A percentile compares a stretch with the other conserved stretches of the same genome.
Conservation (phyloP, 2,888 invertebrate genomes). For the Terebella lapidaria region DNA sequence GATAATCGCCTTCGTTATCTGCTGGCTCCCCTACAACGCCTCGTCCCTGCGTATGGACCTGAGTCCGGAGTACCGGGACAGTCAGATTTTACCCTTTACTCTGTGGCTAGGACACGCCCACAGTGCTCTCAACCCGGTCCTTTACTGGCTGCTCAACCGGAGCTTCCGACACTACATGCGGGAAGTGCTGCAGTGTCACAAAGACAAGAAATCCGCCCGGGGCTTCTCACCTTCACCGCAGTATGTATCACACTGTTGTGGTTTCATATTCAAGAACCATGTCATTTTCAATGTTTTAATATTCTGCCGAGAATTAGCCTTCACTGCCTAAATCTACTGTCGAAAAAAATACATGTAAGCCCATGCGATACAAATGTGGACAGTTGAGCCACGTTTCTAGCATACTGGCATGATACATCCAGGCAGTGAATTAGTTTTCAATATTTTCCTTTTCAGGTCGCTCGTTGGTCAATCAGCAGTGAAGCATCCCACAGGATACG, state of each 20-base stretch:
- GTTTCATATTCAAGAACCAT: too few species aligned
- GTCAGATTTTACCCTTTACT: constrained; percentile 61
- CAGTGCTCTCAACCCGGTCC: constrained; percentile 71
- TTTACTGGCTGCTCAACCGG: constrained; percentile 71
- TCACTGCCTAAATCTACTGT: too few species aligned
- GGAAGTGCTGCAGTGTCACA: constrained; percentile 13
- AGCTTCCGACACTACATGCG: constrained; percentile 60
- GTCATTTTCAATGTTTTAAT: too few species aligned
- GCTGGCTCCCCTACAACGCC: constrained; percentile 75
- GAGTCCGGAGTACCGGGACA: constrained; percentile 38
- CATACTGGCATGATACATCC: too few species aligned
- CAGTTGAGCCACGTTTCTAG: too few species aligned
- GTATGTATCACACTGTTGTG: not conserved
- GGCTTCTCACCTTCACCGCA: not conserved
- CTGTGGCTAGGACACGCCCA: constrained; percentile 70
- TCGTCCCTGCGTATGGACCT: constrained; percentile 66
- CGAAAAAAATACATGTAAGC: too few species aligned
- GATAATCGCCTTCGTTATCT: constrained; percentile 70
- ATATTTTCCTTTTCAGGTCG: too few species aligned
- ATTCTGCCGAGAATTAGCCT: too few species aligned
- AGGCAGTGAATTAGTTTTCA: too few species aligned
- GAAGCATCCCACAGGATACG: too few species aligned
- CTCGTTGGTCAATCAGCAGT: too few species aligned
- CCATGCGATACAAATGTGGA: too few species aligned
- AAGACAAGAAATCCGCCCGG: not conserved